Base-by-base conservation (phyloP, 2,113 vertebrate genomes). In the Acinonyx jubatus region DNA sequence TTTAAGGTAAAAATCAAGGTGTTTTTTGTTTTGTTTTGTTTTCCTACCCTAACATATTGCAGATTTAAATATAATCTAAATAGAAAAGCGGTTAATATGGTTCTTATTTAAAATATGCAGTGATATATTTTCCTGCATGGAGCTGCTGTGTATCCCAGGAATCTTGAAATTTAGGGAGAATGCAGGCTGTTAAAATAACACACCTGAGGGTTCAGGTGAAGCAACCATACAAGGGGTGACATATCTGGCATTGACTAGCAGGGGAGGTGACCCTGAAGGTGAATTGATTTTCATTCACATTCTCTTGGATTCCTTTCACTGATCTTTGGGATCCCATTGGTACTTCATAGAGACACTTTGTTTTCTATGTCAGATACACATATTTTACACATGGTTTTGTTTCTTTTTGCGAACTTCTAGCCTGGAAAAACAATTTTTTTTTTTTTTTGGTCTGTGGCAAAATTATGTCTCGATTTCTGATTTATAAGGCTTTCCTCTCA, bases 391-490 rank as follows among this genome's bases (percentile, higher is more conserved):
- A 69, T 95, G 79, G 52, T 45, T 73, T 66, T 65, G 4, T 66
- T 38, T 52, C 6, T 84, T 95, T 74, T 89, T 85, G 91, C 86
- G 94, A 95, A 80, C 97, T 96, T 98, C 94, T 79, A 95, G 97
- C 97, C 96, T 98, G 87, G 92, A 92, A 98, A 94, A 89, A 23
- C 57, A 23, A 23, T 57, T 84, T 50, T 13, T 23, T 31, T 38
- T n/a, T 97, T 94, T 90, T 85, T 96, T 66, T 85, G 83, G 57
- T 5, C 4, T 81, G 94, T 88, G 63, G 73, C 48, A 50, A 97
- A 96, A 92, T 98, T 97, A 97, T 96, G 90, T 94, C 97, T 97
- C 78, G 50, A 65, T 98, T 97, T 92, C 96, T 97, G 96, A 98
- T 98, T 98, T 98, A 97, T 96, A 83, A 97, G 95, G 4, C 48